A percentile compares a stretch with the other conserved stretches of the same genome.
Evolutionary conservation across 2,113 vertebrate species (phyloP).

Genomic region (Sapayoa aenigma): DNA sequence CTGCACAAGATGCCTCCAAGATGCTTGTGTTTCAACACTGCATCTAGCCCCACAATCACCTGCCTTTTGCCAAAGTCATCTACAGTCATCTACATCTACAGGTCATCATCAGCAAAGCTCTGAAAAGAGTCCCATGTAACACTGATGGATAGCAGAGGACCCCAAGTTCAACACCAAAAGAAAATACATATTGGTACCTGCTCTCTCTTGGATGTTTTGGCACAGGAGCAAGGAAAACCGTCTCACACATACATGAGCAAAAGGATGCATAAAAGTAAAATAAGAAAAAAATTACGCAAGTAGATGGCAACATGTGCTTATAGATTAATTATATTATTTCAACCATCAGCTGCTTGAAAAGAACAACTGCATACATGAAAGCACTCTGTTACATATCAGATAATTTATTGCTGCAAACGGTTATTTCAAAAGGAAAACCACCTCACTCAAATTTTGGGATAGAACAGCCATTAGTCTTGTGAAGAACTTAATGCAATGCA

Average conservation of each 20-base stretch:
- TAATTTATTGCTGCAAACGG: neutral
- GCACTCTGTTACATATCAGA: neutral
- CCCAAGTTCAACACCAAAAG: neutral
- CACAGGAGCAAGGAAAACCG: neutral
- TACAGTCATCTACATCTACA: neutral
- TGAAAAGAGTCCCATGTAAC: neutral
- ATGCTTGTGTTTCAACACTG: neutral
- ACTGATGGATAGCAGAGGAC: neutral
- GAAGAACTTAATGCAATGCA: neutral
- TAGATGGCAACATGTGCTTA: neutral
- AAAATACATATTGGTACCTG: neutral
- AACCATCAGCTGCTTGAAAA: neutral
- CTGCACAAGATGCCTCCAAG: rapidly evolving
- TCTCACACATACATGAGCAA: neutral
- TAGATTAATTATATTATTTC: neutral
- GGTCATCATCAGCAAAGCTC: neutral
- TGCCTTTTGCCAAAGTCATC: neutral
- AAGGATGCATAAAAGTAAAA: neutral
- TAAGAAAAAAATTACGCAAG: neutral
- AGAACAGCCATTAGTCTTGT: neutral
- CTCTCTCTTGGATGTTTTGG: neutral
- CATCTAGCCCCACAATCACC: neutral
- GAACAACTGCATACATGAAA: neutral
- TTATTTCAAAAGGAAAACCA: neutral
- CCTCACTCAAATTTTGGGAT: neutral